Conservation (phyloP, 1,140 invertebrate genomes). For the Pogonognathellus flavescens region DNA sequence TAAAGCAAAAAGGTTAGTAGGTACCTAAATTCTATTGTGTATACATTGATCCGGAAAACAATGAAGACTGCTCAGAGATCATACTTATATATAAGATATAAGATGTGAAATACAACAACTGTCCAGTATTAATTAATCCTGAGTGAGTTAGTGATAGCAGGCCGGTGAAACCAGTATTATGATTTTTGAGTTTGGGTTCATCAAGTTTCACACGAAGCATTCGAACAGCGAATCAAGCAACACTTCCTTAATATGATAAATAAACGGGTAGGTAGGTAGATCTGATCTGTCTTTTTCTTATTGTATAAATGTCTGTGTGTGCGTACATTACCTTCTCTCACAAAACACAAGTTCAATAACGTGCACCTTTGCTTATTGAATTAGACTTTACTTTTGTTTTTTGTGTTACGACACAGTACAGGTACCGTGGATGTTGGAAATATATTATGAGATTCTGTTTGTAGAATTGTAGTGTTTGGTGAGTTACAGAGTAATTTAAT, state of each 20-base stretch:
- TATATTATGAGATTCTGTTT: too few species aligned
- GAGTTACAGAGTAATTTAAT: too few species aligned
- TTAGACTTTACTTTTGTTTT: background rate
- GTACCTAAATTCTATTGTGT: too few species aligned
- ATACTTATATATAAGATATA: too few species aligned
- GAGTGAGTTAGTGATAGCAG: constrained; percentile 31
- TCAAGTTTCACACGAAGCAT: constrained; percentile 9
- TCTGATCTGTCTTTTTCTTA: background rate
- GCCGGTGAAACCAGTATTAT: constrained; percentile 20
- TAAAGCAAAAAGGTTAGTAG: too few species aligned
- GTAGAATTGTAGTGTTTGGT: too few species aligned
- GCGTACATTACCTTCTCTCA: background rate
- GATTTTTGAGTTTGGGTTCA: background rate
- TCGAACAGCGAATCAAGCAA: background rate
- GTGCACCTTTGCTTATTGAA: constrained; percentile 14
- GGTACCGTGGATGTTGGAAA: too few species aligned
- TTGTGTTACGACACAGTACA: background rate
- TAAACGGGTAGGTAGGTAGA: background rate
- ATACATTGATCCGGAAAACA: constrained; percentile 16
- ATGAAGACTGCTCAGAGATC: background rate
- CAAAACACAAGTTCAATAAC: constrained; percentile 33
- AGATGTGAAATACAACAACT: background rate
- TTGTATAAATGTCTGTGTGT: background rate
- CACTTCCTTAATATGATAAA: constrained; percentile 27
- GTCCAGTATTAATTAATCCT: constrained; percentile 39